Base-by-base conservation (phyloP, 1,140 invertebrate species). In the Branchinecta lindahli region DNA sequence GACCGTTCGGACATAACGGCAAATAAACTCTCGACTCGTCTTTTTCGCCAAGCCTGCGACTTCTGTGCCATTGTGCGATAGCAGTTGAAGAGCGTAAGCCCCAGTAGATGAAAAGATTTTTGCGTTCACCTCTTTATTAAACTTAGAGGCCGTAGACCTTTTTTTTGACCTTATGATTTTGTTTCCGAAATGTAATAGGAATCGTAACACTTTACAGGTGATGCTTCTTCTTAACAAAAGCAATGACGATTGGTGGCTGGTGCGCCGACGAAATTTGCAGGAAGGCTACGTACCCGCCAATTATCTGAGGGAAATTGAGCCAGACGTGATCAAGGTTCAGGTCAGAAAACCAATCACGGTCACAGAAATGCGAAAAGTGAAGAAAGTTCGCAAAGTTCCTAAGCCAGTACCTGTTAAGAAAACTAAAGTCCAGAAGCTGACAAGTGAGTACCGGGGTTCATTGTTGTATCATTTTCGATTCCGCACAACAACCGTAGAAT, bases 201-300 rank as follows among this genome's bases (percentile, higher is more conserved):
- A 15, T 61, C 52, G 47, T 66, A 20, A 46, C 46, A 10, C 15
- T 47, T n/a, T 71, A 9, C 78, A 88, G 81, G 78, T 87, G 5
- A 92, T 98, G 89, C 88, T 95, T 75, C 81, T 99, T 3, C 82
- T 98, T 66, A 92, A 89, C 75, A 95, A 96, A 81, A 96, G 92
- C 0, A 98, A 98, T 79, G 85, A 87, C 0, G 96, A 99, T 79
- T 99, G 96, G 96, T 99, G 96, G 96, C 92, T 91, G 75, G 90
- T 98, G 7, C 82, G 94, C 12, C 96, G 95, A 81, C 84, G 85
- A 0, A 92, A 93, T 76, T 90, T 94, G 0, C 85, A 86, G 0
- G 94, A 98, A 76, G 96, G 96, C 10, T 99, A 97, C 80, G 94
- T 97, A 3, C 96, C 96, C 0, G 94, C 94, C 0, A 98, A 97